Evolutionary conservation across 2,113 vertebrate species (phyloP), one percentile per base, ranked within the genome.

Genomic region (Bambusicola thoracicus): DNA sequence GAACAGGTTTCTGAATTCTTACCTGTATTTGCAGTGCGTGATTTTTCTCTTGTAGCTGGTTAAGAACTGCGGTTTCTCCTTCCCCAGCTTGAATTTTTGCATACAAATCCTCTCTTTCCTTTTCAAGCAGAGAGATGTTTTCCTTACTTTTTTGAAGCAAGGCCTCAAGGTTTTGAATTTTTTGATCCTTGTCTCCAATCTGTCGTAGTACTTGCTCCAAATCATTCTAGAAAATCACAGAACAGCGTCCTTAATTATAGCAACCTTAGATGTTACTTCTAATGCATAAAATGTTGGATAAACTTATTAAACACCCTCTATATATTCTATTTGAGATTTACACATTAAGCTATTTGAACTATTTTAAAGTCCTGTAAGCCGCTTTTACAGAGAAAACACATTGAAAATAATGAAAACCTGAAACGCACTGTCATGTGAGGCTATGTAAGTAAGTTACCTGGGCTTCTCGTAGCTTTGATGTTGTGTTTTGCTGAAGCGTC

Each of bases 161-260:
- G 78, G 99, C 99, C 96, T 99, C 99, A 89, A 99, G 98, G 93
- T 99, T 99, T 97, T 99, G 99, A 81, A 99, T 99, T 97, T 99
- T 99, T 98, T 99, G 99, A 95, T 99, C 99, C 86, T 99, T 99
- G 93, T 99, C 99, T 27, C 99, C 99, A 86, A 99, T 99, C 97
- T 99, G 99, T 89, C 99, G 98, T 73, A 99, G 90, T 16, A 99
- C 99, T 98, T 99, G 99, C 88, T 99, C 99, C 97, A 99, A 95
- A 97, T 99, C 99, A 93, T 98, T 99, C 99, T 99, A 94, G 69
- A 97, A 97, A 92, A 94, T 82, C 30, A 11, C 20, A 95, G 27
- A 95, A 91, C 20, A 88, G 77, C 20, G 51, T 83, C 75, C 92
- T 97, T 97, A 97, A 91, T 51, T 40, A 95, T 9, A 95, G n/a